Percentiles rank a stretch among this genome's conserved stretches.
These are phyloP conservation scores for Prionailurus viverrinus DNA, from an alignment of 2,113 vertebrate species.

Conservation along the genomic window DNA sequence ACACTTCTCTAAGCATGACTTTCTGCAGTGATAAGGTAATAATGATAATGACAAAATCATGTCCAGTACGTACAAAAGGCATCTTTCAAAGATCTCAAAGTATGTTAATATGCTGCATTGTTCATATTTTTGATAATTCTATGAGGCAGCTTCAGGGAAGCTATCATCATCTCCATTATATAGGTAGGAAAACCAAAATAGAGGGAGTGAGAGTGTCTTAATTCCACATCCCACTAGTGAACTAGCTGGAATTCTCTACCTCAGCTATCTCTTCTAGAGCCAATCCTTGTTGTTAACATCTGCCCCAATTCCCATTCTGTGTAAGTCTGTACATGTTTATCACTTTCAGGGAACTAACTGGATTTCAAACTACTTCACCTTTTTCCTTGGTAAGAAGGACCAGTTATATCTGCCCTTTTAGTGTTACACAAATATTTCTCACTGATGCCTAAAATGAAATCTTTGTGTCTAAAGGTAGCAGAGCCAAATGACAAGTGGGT, in stretches of 20 bases:
- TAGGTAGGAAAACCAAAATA: not conserved
- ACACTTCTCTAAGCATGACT: not conserved
- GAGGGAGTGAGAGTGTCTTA: not conserved
- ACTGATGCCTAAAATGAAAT: not conserved
- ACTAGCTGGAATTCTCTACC: not conserved
- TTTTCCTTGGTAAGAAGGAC: not conserved
- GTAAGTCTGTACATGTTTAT: not conserved
- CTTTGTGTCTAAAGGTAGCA: conserved; percentile 10
- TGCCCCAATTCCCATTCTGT: not conserved
- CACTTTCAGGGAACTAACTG: not conserved
- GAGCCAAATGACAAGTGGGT: not conserved
- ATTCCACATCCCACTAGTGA: accelerated
- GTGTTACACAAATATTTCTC: not conserved
- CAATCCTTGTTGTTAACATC: too few relatives aligned
- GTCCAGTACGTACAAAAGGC: not conserved
- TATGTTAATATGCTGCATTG: not conserved
- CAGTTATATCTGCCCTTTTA: not conserved
- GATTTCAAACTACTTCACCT: not conserved
- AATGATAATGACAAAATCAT: not conserved
- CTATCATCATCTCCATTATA: not conserved
- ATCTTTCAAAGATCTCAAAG: not conserved
- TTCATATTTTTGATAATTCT: not conserved
- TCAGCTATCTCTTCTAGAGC: not conserved
- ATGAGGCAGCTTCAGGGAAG: not conserved
- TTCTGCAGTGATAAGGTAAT: not conserved